These are phyloP conservation scores for Forbesichthys agassizii DNA, from an alignment of 2,113 vertebrate genomes.

Conservation along the genomic window DNA sequence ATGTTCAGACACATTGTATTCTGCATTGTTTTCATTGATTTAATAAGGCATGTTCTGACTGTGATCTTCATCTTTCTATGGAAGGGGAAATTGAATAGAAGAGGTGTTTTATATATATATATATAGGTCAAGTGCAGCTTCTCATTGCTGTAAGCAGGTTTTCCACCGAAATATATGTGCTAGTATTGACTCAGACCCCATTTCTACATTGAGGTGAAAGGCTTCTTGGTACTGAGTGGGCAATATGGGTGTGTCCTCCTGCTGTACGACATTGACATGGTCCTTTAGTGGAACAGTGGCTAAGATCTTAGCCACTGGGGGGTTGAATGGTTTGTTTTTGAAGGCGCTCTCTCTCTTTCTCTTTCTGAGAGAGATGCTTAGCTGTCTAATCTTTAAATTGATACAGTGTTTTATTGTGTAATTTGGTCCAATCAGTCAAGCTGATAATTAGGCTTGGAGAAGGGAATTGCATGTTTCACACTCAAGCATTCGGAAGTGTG, in stretches of 20 bases:
- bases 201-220: not conserved
- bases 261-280: too few species aligned
- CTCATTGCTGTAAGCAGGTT: constrained; percentile 37
- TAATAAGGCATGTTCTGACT: constrained; percentile 6
- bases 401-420: not conserved
- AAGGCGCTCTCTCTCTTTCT: constrained; percentile 38
- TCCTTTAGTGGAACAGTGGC: constrained; percentile 22
- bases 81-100: constrained; percentile 41
- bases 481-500: not conserved
- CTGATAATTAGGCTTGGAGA: constrained; percentile 9
- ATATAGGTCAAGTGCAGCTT: constrained; percentile 73
- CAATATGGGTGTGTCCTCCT: too few species aligned
- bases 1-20: not conserved
- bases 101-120: constrained; percentile 46
- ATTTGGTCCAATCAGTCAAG: constrained; percentile 19
- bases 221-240: too few species aligned
- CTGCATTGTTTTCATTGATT: too few species aligned
- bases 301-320: not conserved
- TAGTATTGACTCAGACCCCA: constrained; percentile 23
- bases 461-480: not conserved
- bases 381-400: not conserved
- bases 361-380: constrained; percentile 29
- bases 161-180: constrained; percentile 22
- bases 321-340: constrained; percentile 49
- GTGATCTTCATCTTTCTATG: constrained; percentile 54